Conservation (phyloP, 1,140 invertebrate genomes). For the Zaprionus lachaisei region DNA sequence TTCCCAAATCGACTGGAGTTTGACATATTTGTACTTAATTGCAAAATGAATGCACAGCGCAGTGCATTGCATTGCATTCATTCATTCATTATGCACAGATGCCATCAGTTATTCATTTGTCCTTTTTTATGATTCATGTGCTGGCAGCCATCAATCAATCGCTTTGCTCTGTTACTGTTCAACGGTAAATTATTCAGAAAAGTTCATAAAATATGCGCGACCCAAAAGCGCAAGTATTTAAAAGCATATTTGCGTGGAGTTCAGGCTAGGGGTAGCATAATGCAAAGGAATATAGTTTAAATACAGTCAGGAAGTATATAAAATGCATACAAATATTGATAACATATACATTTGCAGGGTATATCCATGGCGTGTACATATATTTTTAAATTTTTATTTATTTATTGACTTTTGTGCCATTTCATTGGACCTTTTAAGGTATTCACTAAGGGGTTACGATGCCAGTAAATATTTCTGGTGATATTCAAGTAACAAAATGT, state of each 20-base stretch:
- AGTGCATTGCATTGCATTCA: conserved; percentile 57
- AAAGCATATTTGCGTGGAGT: conserved; percentile 7
- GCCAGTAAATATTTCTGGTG: not conserved
- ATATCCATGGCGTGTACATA: not conserved
- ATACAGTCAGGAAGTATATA: not conserved
- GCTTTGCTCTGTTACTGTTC: conserved; percentile 23
- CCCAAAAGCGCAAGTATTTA: conserved; percentile 36
- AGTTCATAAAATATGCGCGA: conserved; percentile 47
- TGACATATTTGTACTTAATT: conserved; percentile 53
- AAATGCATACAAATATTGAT: not conserved
- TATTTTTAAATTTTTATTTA: not conserved
- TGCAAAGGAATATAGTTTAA: not conserved
- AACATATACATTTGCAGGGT: not conserved
- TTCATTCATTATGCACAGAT: conserved; percentile 54
- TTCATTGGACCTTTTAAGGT: not conserved
- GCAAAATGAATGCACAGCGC: conserved; percentile 55
- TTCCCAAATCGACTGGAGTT: not conserved
- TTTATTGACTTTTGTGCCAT: conserved; percentile 4
- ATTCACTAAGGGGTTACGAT: conserved; percentile 9
- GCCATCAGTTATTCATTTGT: conserved; percentile 58
- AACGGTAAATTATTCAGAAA: conserved; percentile 60
- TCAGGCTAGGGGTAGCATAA: not conserved
- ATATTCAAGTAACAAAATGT: not conserved
- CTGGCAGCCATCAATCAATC: conserved; percentile 46
- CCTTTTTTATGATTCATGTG: conserved; percentile 43